These are phyloP conservation scores for Yasuhikotakia modesta DNA, from an alignment of 2,797 vertebrate species.

Conservation along the genomic window DNA sequence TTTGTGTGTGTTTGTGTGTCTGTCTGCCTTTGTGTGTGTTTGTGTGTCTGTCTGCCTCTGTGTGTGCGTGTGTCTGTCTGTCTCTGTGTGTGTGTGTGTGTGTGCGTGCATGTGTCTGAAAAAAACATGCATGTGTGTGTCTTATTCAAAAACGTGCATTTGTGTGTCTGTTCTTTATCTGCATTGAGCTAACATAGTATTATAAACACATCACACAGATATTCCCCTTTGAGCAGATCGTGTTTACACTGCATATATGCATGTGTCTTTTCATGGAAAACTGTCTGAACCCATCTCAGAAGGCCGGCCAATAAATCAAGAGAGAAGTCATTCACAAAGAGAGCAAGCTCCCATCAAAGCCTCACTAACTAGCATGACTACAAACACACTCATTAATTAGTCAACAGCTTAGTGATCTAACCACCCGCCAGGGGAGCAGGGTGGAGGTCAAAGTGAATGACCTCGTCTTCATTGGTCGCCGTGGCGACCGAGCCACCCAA, in stretches of 20 bases:
- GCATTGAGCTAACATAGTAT: conserved; percentile 16
- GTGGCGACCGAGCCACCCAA: conserved; percentile 55
- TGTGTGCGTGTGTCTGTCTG: no score
- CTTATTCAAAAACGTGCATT: neutral
- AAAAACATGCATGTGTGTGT: no score
- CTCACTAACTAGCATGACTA: conserved; percentile 59
- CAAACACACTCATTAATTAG: conserved; percentile 63
- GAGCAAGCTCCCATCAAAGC: conserved; percentile 51
- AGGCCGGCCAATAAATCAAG: conserved; percentile 3
- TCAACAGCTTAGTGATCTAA: conserved; percentile 55
- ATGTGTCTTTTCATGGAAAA: conserved; percentile 35
- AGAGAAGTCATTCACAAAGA: conserved; percentile 50
- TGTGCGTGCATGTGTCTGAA: no score
- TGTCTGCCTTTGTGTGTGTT: no score
- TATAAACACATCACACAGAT: conserved; percentile 30
- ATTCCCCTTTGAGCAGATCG: neutral
- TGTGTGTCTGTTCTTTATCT: conserved; percentile 32
- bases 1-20: no score
- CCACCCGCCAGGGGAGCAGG: conserved; percentile 40
- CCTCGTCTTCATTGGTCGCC: conserved; percentile 52
- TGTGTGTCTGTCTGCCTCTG: no score
- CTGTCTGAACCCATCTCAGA: conserved; percentile 23
- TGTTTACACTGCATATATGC: conserved; percentile 40
- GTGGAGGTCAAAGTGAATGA: conserved; percentile 60
- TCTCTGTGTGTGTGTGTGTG: no score